Evolutionary conservation across 2,888 invertebrate species (phyloP).

Genomic region (Drosophila pegasa): DNA sequence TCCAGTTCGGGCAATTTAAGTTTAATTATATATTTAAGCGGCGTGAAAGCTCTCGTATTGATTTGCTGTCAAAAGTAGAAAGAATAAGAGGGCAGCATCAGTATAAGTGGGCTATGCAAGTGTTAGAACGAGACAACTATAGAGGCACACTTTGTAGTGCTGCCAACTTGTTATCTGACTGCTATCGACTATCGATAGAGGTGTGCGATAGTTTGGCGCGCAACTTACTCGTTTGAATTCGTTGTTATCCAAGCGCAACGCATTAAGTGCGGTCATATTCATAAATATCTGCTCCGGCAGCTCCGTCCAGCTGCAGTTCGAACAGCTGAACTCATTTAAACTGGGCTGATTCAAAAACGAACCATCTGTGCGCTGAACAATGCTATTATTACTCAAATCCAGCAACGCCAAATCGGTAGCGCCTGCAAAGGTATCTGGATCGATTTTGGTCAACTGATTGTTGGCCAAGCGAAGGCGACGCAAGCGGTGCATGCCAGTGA

Average conservation of each 20-base stretch:
- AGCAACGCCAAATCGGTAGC: slow-evolving; percentile 79
- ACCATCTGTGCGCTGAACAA: slow-evolving; percentile 74
- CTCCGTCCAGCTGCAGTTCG: slow-evolving; percentile 82
- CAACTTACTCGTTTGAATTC: slow-evolving; percentile 80
- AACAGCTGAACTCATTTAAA: slow-evolving; percentile 82
- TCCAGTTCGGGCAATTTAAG: slow-evolving; percentile 83
- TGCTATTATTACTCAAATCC: slow-evolving; percentile 84
- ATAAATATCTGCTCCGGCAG: slow-evolving; percentile 83
- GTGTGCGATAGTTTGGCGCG: slow-evolving; percentile 38
- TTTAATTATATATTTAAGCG: slow-evolving; percentile 82
- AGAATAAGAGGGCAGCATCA: slow-evolving; percentile 30
- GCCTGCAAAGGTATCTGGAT: slow-evolving; percentile 81
- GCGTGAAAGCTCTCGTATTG: slow-evolving; percentile 84
- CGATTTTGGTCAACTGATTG: slow-evolving; percentile 82
- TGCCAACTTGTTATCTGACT: slow-evolving; percentile 42
- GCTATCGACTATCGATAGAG: slow-evolving; percentile 46
- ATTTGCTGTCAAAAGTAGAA: slow-evolving; percentile 77
- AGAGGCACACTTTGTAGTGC: slow-evolving; percentile 19
- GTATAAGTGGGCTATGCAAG: slow-evolving; percentile 2
- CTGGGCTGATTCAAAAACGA: slow-evolving; percentile 82
- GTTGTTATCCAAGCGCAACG: slow-evolving; percentile 83
- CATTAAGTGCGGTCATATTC: slow-evolving; percentile 80
- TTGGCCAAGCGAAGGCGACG: slow-evolving; percentile 82
- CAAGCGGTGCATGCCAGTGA: slow-evolving; percentile 76
- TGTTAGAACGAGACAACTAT: slow-evolving; percentile 53